These are phyloP conservation scores for Gorsachius magnificus DNA, from an alignment of 2,797 vertebrate species.

Conservation along the genomic window DNA sequence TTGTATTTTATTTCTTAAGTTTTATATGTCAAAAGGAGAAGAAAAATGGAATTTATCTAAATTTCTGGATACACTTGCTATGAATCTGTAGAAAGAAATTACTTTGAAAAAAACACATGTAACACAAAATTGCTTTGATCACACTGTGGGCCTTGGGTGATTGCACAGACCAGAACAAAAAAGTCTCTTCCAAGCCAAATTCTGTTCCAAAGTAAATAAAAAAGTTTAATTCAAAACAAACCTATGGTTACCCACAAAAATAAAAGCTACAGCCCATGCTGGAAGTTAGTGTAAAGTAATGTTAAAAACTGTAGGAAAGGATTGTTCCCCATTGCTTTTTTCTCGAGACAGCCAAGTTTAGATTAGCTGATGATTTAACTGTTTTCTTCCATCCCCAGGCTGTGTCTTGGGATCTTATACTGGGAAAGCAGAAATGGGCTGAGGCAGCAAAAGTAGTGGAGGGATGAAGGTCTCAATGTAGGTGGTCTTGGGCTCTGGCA, in stretches of 20 bases:
- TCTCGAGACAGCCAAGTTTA: neutral
- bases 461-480: neutral
- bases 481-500: slow-evolving; percentile 16
- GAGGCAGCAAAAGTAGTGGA: neutral
- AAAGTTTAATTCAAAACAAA: neutral
- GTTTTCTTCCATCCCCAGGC: neutral
- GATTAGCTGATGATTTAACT: neutral
- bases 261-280: neutral
- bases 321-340: neutral
- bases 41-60: neutral
- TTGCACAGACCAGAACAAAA: neutral
- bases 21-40: neutral
- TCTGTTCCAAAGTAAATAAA: slow-evolving; percentile 23
- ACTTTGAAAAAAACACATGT: neutral
- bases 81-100: neutral
- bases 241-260: neutral
- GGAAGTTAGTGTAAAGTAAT: neutral
- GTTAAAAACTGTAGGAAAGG: neutral
- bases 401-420: neutral
- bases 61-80: neutral
- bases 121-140: neutral
- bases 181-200: neutral
- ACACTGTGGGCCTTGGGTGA: neutral
- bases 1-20: neutral
- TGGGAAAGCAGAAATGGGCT: slow-evolving; percentile 5